Evolutionary conservation across 2,797 vertebrate species (phyloP), one percentile per base, ranked within the genome.

Genomic region (Psittacula derbiana): DNA sequence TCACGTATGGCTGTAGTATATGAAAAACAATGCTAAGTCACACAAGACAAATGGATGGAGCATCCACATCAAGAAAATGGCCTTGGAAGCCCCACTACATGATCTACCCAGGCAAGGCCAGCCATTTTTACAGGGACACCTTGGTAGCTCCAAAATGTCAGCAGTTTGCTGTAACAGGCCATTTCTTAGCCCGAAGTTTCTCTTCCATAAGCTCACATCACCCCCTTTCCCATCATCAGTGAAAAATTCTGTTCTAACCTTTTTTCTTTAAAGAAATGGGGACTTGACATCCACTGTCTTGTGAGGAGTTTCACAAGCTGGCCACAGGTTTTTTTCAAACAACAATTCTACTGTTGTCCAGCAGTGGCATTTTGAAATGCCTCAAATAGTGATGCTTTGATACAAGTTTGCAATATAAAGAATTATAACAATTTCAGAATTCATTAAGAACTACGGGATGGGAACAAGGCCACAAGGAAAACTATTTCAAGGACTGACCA

Each of bases 81-180:
- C 50, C 86, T 55, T 19, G 31, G 75, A 92, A 92, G 55, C 85
- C 67, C 57, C 5, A 0, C 50, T 67, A 28, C 60, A 44, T 74
- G 76, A 82, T 70, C 74, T 36, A 87, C 16, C 75, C 61, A 33
- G 80, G 70, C 88, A 66, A 60, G 86, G 36, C 11, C 66, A 93
- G 49, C 67, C 80, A n/a, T 70, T 91, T 94, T 79, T 53, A 81
- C 76, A 95, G 64, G 9, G 65, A 92, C 70, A 90, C 80, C 43
- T 43, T 16, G 33, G 60, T 36, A 89, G 67, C 76, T 81, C 91
- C 88, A 94, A 90, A 81, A 92, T 5, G 43, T 50, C 40, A 66
- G 46, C 62, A 85, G 43, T 82, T 93, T 80, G 55, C 58, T 72
- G 33, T n/a, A 88, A 44, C 10, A 66, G 25, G 33, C 11, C 16